Base-by-base conservation (phyloP, 2,797 vertebrate genomes). In the Enteromius trimaculatus region DNA sequence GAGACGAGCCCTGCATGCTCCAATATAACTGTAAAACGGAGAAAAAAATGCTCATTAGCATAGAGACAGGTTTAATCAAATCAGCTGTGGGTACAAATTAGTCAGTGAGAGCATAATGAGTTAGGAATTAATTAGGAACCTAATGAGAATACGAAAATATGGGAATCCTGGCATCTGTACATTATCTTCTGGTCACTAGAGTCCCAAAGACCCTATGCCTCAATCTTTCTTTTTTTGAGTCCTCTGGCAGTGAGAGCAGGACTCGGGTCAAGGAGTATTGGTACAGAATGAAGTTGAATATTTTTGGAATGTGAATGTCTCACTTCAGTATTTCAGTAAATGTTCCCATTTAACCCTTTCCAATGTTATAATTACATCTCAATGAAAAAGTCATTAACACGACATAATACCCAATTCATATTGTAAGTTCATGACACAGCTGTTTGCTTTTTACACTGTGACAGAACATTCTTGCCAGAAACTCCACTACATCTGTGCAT, bases 61-160 rank as follows among this genome's bases (percentile, higher is more conserved):
- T 95, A 95, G 94, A 95, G 94, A 96, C 94, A 93, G 95, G 95
- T 95, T 95, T 95, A 93, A 95, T 94, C 95, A 95, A 96, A 95
- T 96, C 95, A 96, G 93, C 92, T 88, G 92, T 82, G 88, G 93
- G 94, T 93, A 95, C 94, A 94, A 94, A 96, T 95, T 93, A 95
- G 95, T 94, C 93, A 92, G 93, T 93, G 95, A 95, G 95, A 96
- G 93, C 89, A 92, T 94, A 95, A 95, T 92, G 93, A 95, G 94
- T 94, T 95, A 93, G 92, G 94, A 96, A 96, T 96, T 96, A 95
- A 97, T 96, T 95, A 95, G 94, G 91, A 92, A 91, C 93, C 89
- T 93, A 93, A 96, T 94, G 93, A 93, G 94, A 94, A 94, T 93
- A 93, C 90, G 85, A 87, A 85, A 88, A 88, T 85, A 83, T 85